Evolutionary conservation across 2,888 invertebrate genomes (phyloP).

Genomic region (Volucella bombylans): DNA sequence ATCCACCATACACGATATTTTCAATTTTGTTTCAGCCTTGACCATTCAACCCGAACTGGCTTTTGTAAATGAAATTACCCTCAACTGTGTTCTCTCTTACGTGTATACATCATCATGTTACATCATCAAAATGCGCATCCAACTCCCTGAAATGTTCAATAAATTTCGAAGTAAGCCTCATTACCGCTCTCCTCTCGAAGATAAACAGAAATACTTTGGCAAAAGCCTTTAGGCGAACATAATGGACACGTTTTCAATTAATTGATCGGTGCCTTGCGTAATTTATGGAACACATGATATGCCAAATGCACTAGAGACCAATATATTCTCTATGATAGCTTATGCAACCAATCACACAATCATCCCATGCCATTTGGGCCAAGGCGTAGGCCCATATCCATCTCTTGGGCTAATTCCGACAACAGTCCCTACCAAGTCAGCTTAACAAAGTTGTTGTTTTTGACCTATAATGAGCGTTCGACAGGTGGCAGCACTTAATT

Average conservation of each 20-base stretch:
- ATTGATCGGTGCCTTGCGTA: slow-evolving; percentile 37
- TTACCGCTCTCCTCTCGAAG: neutral
- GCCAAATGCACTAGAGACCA: slow-evolving; percentile 14
- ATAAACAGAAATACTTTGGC: slow-evolving; percentile 11
- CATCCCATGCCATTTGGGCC: slow-evolving; percentile 60
- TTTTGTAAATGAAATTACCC: too few relatives aligned
- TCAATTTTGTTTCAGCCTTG: too few relatives aligned
- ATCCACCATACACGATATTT: too few relatives aligned
- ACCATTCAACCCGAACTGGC: too few relatives aligned
- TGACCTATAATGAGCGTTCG: slow-evolving; percentile 60
- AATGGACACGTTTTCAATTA: slow-evolving; percentile 54
- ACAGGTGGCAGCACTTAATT: slow-evolving; percentile 66
- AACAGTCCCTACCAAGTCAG: neutral
- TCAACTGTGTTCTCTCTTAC: too few relatives aligned
- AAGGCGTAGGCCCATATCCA: slow-evolving; percentile 5
- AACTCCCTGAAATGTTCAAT: neutral
- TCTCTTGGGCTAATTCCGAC: neutral
- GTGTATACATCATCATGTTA: too few relatives aligned
- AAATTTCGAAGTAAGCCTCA: slow-evolving; percentile 10
- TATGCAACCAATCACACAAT: slow-evolving; percentile 57
- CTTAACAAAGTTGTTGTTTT: slow-evolving; percentile 56
- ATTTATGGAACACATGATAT: slow-evolving; percentile 54
- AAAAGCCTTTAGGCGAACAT: slow-evolving; percentile 32
- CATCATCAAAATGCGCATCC: neutral
- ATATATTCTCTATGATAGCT: slow-evolving; percentile 27